Evolutionary conservation across 2,888 invertebrate species (phyloP), one percentile per base, ranked within the genome.

Genomic region (Papilio demoleus): DNA sequence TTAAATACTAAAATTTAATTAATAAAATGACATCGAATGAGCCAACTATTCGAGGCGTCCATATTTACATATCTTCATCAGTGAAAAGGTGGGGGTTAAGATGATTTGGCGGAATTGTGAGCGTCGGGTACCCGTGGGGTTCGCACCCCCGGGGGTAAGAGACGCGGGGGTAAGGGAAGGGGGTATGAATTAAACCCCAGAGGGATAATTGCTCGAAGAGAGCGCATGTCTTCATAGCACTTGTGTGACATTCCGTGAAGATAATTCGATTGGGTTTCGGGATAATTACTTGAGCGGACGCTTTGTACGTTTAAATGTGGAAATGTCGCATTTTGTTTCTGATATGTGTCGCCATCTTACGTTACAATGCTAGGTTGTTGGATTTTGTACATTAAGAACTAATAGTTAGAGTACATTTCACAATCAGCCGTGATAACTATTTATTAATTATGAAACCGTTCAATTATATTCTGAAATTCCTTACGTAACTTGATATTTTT

Each of bases 61-160:
- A 76, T 78, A 88, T 91, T 90, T 87, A 81, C 90, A 88, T 90
- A 90, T 90, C 91, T 89, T 90, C 85, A 88, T 88, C 88, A 85
- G 82, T 76, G 82, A 81, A 85, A 86, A 84, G 81, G 84, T 79
- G 83, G 79, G 67, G 90, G 90, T 87, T 85, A 90, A 90, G 91
- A 91, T 90, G 88, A 89, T 88, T 87, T 82, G 84, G 81, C 83
- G 82, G 79, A 85, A 85, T 82, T 81, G 86, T 80, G 80, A 81
- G 82, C 83, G 80, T 67, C 76, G 45, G 56, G 73, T 73, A 72
- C 61, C 68, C 67, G 59, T 53, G 47, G 59, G 63, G 64, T 17
- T 17, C 47, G 24, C 59, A 53, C 64, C 68, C 68, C 40, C 17
- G 40, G 38, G 59, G 27, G 79, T 80, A 82, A 83, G 80, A 68